Percentiles rank a stretch among this genome's conserved stretches.
These are phyloP conservation scores for Coluber constrictor DNA, from an alignment of 2,797 vertebrate genomes.

Conservation along the genomic window DNA sequence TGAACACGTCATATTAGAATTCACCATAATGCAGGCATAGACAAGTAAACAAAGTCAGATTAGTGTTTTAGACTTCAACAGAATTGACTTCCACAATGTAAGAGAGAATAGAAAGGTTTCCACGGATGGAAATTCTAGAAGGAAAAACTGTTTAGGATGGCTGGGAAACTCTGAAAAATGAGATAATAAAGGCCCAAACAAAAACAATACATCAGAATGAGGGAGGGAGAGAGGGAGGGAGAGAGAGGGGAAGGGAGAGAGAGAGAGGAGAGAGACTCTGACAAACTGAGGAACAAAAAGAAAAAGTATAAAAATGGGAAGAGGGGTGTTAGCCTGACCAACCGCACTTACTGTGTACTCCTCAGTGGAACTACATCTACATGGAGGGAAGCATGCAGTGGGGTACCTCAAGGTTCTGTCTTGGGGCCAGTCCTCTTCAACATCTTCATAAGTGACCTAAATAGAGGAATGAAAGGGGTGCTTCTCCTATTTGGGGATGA, in stretches of 20 bases:
- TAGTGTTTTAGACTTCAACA: not conserved
- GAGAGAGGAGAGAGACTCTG: no score
- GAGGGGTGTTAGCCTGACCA: not conserved
- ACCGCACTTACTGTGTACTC: not conserved
- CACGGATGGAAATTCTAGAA: no score
- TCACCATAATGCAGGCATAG: not conserved
- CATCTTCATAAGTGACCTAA: not conserved
- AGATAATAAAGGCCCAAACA: no score
- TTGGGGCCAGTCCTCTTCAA: not conserved
- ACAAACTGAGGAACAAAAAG: no score
- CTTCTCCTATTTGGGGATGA: not conserved
- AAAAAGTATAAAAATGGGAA: no score
- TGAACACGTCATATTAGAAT: not conserved
- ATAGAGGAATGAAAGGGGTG: not conserved
- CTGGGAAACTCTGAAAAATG: no score
- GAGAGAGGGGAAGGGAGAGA: no score
- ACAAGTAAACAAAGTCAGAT: not conserved
- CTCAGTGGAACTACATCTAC: not conserved
- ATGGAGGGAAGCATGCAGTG: not conserved
- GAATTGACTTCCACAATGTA: not conserved
- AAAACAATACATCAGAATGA: not conserved
- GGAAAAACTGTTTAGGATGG: no score
- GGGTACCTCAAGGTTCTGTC: not conserved
- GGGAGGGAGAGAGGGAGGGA: not conserved
- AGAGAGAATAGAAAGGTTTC: no score